These are phyloP conservation scores for Periophthalmus modestus DNA, from an alignment of 2,113 vertebrate species.

Conservation along the genomic window DNA sequence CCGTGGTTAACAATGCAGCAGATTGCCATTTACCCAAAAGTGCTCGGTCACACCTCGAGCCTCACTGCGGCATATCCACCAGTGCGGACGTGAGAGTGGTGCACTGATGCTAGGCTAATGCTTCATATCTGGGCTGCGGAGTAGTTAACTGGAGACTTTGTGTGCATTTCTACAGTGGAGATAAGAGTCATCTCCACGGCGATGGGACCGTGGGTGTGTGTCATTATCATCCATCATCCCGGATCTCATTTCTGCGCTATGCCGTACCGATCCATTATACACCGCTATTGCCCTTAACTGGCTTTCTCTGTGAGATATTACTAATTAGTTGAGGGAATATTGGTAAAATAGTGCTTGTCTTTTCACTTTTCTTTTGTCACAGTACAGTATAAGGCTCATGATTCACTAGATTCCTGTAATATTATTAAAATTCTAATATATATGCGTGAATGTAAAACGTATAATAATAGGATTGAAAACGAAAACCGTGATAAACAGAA, in stretches of 20 bases:
- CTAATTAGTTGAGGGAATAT: background rate
- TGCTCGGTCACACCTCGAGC: conserved; percentile 11
- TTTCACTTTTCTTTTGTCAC: background rate
- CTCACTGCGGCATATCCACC: background rate
- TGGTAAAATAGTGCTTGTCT: conserved; percentile 8
- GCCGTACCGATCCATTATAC: background rate
- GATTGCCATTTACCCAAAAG: conserved; percentile 18
- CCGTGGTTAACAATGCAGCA: conserved; percentile 1
- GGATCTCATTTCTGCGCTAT: conserved; percentile 17
- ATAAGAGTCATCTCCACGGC: conserved; percentile 14
- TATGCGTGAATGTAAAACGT: conserved; percentile 1
- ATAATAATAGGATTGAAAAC: background rate
- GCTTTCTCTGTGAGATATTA: conserved; percentile 2
- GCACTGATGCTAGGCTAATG: background rate
- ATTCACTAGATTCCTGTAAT: background rate
- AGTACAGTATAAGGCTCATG: background rate
- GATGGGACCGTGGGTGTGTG: background rate
- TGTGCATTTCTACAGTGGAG: conserved; percentile 7
- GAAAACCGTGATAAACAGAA: background rate
- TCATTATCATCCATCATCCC: conserved; percentile 15
- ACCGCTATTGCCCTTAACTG: background rate
- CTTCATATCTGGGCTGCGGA: conserved; percentile 1
- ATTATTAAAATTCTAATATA: background rate
- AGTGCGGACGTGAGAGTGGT: background rate
- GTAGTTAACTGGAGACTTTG: conserved; percentile 4